Conservation (phyloP, 2,797 vertebrate genomes). For the Premnoplex brunnescens region DNA sequence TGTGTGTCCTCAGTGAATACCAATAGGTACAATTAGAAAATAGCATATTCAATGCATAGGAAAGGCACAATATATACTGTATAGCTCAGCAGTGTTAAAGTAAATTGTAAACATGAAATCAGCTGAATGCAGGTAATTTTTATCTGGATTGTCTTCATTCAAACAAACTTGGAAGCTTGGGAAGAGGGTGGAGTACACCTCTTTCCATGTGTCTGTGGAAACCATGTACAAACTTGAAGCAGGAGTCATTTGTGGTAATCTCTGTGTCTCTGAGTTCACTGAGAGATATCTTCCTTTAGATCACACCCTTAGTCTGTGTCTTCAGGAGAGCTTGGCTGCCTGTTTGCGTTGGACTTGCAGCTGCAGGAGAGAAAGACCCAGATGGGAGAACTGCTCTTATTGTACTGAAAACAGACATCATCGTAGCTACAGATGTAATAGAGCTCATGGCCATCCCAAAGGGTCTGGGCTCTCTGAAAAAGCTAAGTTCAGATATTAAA, state of each 20-base stretch:
- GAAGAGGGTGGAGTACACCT: not conserved
- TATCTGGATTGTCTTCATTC: not conserved
- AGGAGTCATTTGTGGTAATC: not conserved
- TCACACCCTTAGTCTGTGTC: rapidly evolving
- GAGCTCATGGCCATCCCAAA: not conserved
- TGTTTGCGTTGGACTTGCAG: not conserved
- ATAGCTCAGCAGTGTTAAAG: not conserved
- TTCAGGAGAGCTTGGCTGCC: not conserved
- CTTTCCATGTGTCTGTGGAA: not conserved
- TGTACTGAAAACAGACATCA: not conserved
- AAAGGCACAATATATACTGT: not conserved
- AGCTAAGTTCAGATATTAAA: not conserved
- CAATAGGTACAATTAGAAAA: not conserved
- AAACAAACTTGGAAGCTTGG: not conserved
- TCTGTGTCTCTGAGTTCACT: not conserved
- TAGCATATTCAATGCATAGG: not conserved
- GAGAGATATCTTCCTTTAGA: not conserved
- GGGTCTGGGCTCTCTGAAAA: not conserved
- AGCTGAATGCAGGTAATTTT: not conserved
- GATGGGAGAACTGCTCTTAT: not conserved
- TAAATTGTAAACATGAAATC: not conserved
- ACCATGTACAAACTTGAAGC: not conserved
- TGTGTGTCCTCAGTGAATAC: not conserved
- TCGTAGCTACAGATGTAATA: not conserved
- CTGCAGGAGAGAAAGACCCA: not conserved